Evolutionary conservation across 2,113 vertebrate species (phyloP).

Genomic region (Phrynosoma blainvillii): DNA sequence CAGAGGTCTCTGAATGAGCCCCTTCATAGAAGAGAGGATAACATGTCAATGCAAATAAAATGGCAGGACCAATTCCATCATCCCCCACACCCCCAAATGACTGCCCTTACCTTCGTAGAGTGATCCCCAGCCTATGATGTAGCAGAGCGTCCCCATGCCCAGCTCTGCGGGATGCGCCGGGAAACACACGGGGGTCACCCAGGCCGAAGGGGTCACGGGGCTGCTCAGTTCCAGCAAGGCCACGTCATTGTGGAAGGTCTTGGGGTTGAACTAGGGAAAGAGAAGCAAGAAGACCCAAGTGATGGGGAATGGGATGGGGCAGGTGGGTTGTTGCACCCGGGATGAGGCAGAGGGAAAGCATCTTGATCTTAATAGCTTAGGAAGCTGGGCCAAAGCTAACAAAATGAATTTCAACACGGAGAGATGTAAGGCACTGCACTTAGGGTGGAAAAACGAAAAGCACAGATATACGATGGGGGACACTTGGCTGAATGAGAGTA

Average conservation of each 20-base stretch:
- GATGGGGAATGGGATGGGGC: neutral
- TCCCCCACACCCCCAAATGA: neutral
- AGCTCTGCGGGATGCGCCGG: conserved; percentile 80
- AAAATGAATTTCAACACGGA: too few relatives aligned
- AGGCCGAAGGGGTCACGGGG: conserved; percentile 72
- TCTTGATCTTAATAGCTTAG: too few relatives aligned
- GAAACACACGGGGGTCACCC: conserved; percentile 85
- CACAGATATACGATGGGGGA: too few relatives aligned
- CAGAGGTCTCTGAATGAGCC: too few relatives aligned
- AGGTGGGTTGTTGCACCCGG: too few relatives aligned
- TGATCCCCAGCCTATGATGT: conserved; percentile 94
- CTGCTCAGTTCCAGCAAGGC: conserved; percentile 88
- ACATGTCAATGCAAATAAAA: neutral
- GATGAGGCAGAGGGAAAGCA: neutral
- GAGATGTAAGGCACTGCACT: too few relatives aligned
- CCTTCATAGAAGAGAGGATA: neutral
- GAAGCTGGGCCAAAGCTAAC: too few relatives aligned
- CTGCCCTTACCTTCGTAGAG: conserved; percentile 85
- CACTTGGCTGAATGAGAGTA: too few relatives aligned
- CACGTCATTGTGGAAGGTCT: conserved; percentile 92
- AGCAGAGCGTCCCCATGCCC: conserved; percentile 82
- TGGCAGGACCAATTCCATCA: neutral
- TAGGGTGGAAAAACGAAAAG: too few relatives aligned
- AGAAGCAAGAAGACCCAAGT: neutral
- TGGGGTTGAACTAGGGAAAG: conserved; percentile 87